Conservation (phyloP, 2,888 invertebrate genomes). For the Gasteruption jaculator region DNA sequence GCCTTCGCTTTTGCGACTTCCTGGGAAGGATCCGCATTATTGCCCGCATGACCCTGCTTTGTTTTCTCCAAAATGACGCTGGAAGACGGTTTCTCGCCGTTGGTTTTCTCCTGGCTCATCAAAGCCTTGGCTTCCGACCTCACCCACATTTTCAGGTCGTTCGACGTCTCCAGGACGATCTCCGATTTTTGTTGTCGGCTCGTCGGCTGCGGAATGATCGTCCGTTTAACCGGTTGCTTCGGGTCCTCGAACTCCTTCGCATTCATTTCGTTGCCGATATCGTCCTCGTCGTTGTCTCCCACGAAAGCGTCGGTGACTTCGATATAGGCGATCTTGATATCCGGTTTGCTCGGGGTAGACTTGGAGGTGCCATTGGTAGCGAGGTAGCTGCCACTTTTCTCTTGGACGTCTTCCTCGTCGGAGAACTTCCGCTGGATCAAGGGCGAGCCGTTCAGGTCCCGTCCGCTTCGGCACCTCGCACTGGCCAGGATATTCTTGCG, state of each 20-base stretch:
- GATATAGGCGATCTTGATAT: slow-evolving; percentile 44
- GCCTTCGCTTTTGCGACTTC: slow-evolving; percentile 2
- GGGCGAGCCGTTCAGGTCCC: slow-evolving; percentile 70
- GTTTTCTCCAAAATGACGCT: too few species aligned
- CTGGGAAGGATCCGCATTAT: not conserved
- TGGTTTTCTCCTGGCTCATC: slow-evolving; percentile 18
- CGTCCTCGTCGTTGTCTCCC: slow-evolving; percentile 56
- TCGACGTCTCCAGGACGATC: slow-evolving; percentile 35
- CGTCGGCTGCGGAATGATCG: slow-evolving; percentile 53
- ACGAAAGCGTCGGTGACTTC: slow-evolving; percentile 37
- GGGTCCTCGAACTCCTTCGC: slow-evolving; percentile 52
- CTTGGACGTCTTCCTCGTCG: slow-evolving; percentile 35
- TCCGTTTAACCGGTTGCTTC: slow-evolving; percentile 53
- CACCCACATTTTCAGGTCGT: slow-evolving; percentile 43
- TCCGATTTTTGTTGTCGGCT: slow-evolving; percentile 49
- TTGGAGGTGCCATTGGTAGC: not conserved
- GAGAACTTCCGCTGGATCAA: slow-evolving; percentile 67
- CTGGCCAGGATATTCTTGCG: slow-evolving; percentile 83
- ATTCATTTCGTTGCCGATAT: slow-evolving; percentile 45
- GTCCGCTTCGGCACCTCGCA: slow-evolving; percentile 79
- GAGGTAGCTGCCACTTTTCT: slow-evolving; percentile 25
- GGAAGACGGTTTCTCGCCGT: too few species aligned
- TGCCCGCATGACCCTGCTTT: not conserved
- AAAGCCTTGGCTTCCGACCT: slow-evolving; percentile 36
- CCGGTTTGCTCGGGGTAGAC: slow-evolving; percentile 17